Base-by-base conservation (phyloP, 2,888 invertebrate genomes). In the Crepidodera aurea region DNA sequence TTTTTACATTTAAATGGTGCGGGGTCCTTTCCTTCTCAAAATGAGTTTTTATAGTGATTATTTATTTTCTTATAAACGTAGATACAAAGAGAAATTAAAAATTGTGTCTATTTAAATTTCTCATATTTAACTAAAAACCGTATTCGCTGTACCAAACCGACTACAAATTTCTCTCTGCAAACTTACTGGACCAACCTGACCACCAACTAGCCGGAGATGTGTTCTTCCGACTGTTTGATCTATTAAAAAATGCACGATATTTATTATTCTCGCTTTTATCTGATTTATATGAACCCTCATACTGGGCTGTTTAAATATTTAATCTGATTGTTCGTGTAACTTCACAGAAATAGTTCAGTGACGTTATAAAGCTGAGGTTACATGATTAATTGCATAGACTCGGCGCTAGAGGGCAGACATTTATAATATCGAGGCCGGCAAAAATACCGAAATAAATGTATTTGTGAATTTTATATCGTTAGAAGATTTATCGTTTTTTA, bases 311-410 rank as follows among this genome's bases (percentile, higher is more conserved):
- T 56, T 46, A 56, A 56, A 46, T 46, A 46, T 56, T 56, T 15
- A 56, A 46, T 34, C 19, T 46, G 46, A 46, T 56, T 56, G 56
- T 48, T 48, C 34, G 18, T 7, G 51, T 34, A 51, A 51, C 51
- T 51, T 12, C 29, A 51, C 18, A 10, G 34, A 51, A 51, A 51
- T 51, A 51, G 29, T 29, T 50, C 27, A 50, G 15, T 29, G 50
- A 29, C 32, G 50, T 16, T 32, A 7, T 27, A 18, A 16, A 50
- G 18, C 27, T 16, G 32, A 29, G 16, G 16, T 29, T 50, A 16
- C 29, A 29, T 29, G 29, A 50, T 50, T 50, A 15, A 50, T 15
- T 15, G 2, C 6, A 2, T 22, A n/a, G 25, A 44, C 16, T 4
- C n/a, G 16, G 4, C 18, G 42, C 42, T n/a, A 42, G 42, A 15